Conservation (phyloP, 1,140 invertebrate species). For the Procambarus virginalis region DNA sequence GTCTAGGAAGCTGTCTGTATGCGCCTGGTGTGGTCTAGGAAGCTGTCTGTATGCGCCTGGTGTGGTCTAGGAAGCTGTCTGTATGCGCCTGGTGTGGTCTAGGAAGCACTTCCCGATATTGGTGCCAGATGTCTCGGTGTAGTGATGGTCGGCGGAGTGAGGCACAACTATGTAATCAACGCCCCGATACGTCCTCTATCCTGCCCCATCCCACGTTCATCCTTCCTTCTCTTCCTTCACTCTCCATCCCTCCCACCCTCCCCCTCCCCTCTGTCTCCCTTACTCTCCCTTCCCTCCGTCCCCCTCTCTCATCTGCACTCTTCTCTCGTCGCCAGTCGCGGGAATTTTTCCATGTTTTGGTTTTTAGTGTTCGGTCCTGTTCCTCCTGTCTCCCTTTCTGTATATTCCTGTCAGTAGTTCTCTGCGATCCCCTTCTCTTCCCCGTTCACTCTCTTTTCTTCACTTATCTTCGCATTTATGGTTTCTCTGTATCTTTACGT, state of each 20-base stretch:
- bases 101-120: neutral
- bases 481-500: too few species aligned
- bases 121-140: conserved; percentile 3
- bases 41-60: too few species aligned
- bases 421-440: too few species aligned
- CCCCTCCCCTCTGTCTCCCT: neutral
- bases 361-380: too few species aligned
- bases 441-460: too few species aligned
- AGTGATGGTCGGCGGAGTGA: neutral
- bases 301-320: neutral
- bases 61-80: neutral
- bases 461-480: too few species aligned
- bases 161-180: conserved; percentile 10
- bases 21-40: too few species aligned
- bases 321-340: too few species aligned
- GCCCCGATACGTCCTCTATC: neutral
- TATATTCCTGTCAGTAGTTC: too few species aligned
- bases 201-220: neutral
- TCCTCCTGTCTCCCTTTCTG: too few species aligned
- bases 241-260: neutral
- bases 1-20: too few species aligned
- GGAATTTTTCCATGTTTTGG: too few species aligned
- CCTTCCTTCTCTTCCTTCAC: neutral
- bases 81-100: neutral
- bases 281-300: neutral